Percentiles rank a stretch among this genome's conserved stretches.
Evolutionary conservation across 2,797 vertebrate species (phyloP).

Genomic region (Anguilla pacifica): DNA sequence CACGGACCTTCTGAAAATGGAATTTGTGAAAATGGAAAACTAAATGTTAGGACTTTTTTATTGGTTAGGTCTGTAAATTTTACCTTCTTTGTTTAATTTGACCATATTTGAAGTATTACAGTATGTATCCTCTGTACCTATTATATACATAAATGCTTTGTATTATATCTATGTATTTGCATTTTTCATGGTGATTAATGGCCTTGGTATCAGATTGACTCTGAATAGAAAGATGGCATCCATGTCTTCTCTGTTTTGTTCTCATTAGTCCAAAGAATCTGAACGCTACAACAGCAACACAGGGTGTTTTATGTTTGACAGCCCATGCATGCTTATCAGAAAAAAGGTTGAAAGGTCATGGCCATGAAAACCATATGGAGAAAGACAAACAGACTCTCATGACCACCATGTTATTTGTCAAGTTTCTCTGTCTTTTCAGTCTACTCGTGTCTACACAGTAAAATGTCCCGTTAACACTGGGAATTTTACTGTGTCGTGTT

Average conservation of each 20-base stretch:
- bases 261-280: not conserved
- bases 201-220: not conserved
- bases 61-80: not conserved
- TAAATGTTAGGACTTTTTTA: not conserved
- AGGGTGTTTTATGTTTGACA: not conserved
- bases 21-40: constrained; percentile 43
- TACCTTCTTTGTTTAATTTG: not conserved
- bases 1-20: constrained; percentile 50
- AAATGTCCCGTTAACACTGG: too few relatives aligned
- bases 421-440: not conserved
- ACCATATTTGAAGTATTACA: not conserved
- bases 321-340: not conserved
- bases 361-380: not conserved
- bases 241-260: not conserved
- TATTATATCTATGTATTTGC: not conserved
- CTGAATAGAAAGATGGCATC: not conserved
- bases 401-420: constrained; percentile 9
- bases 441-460: too few relatives aligned
- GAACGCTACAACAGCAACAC: not conserved
- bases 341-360: constrained; percentile 10
- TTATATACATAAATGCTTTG: not conserved
- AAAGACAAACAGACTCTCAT: not conserved
- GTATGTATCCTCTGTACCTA: not conserved
- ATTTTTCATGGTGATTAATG: not conserved
- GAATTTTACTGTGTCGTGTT: not conserved